These are phyloP conservation scores for Semicossyphus pulcher DNA, from an alignment of 2,113 vertebrate species.

Conservation along the genomic window DNA sequence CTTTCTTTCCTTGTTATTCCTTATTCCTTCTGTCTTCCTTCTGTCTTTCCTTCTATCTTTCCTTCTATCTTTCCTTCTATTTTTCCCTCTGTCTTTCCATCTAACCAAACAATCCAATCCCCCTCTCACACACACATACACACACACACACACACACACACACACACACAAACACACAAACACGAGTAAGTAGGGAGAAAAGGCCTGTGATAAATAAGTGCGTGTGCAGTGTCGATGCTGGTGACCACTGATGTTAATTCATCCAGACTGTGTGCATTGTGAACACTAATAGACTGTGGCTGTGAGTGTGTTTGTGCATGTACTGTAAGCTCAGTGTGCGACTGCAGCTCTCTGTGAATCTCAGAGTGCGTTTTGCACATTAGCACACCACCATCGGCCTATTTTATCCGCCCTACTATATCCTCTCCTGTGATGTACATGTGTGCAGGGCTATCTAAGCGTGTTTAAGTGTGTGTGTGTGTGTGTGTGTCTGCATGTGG, in stretches of 20 bases:
- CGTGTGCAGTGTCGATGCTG: conserved; percentile 42
- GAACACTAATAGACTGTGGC: conserved; percentile 71
- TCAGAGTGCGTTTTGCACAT: conserved; percentile 45
- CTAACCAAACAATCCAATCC: conserved; percentile 8
- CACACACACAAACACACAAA: conserved; percentile 5
- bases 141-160: conserved; percentile 4
- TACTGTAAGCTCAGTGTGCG: conserved; percentile 42
- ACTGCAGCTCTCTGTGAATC: conserved; percentile 24
- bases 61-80: not conserved
- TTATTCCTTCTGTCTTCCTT: not conserved
- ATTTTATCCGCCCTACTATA: conserved; percentile 41
- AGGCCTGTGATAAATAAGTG: conserved; percentile 49
- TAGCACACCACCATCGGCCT: conserved; percentile 23
- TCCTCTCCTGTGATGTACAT: conserved; percentile 14
- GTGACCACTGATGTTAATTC: conserved; percentile 71
- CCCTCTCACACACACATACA: conserved; percentile 4
- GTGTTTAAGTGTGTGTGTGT: conserved; percentile 8
- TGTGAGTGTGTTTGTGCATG: conserved; percentile 55
- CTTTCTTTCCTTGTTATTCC: conserved; percentile 7
- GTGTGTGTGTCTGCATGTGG: not conserved
- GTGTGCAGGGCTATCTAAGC: not conserved
- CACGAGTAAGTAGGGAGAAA: conserved; percentile 19
- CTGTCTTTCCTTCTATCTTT: not conserved
- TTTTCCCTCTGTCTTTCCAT: not conserved
- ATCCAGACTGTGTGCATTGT: conserved; percentile 60